Evolutionary conservation across 2,797 vertebrate species (phyloP).

Genomic region (Halcyon badia): DNA sequence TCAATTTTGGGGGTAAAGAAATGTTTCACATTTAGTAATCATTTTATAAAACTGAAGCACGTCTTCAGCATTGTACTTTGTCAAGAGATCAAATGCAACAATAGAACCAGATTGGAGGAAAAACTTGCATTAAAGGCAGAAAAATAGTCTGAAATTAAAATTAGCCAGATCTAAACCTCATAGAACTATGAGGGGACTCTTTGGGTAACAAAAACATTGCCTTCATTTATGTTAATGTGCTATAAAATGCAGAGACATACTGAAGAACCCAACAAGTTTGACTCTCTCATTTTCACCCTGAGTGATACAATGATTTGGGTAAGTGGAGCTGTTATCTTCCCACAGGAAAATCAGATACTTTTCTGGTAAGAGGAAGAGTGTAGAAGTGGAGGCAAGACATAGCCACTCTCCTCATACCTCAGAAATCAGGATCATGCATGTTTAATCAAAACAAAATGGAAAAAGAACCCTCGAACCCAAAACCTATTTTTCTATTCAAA

Average conservation of each 20-base stretch:
- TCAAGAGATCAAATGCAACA: slow-evolving; percentile 26
- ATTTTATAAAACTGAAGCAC: neutral
- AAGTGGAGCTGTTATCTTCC: neutral
- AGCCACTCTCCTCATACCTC: neutral
- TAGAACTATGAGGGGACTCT: neutral
- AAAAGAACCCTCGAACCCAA: neutral
- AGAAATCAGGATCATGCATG: neutral
- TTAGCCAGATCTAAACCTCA: slow-evolving; percentile 35
- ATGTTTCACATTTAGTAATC: slow-evolving; percentile 16
- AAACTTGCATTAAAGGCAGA: slow-evolving; percentile 10
- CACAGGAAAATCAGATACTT: neutral
- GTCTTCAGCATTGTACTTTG: neutral
- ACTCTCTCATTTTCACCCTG: slow-evolving; percentile 18
- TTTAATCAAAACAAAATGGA: neutral
- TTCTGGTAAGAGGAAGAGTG: neutral
- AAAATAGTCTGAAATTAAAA: slow-evolving; percentile 36
- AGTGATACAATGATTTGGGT: slow-evolving; percentile 14
- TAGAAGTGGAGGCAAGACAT: neutral
- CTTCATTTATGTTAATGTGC: slow-evolving; percentile 50
- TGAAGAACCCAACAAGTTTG: slow-evolving; percentile 29
- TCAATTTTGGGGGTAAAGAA: neutral
- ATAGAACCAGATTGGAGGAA: slow-evolving; percentile 11
- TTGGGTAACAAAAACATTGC: slow-evolving; percentile 9
- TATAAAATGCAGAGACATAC: slow-evolving; percentile 30
- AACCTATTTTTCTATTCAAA: neutral